Base-by-base conservation (phyloP, 2,113 vertebrate genomes). In the Leucosticte australis region DNA sequence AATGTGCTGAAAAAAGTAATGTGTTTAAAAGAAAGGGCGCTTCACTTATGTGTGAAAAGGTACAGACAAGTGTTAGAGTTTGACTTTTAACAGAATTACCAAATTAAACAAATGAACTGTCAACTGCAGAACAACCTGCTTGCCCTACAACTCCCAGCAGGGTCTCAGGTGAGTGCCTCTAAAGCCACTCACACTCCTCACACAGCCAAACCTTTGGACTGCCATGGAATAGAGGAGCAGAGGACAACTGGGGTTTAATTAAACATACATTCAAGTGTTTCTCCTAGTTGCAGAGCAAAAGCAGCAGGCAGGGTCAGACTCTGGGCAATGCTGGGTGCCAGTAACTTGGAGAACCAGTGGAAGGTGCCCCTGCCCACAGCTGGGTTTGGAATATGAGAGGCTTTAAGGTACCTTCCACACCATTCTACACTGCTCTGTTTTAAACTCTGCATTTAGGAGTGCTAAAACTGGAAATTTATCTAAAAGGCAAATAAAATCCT, bases 21-120 rank as follows among this genome's bases (percentile, higher is more conserved):
- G 19, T 5, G n/a, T 47, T 89, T 50, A n/a, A 64, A 78, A 84
- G 47, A 93, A 57, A 22, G 44, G 47, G 24, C 0, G 0, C 15
- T 88, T 87, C 31, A n/a, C 6, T 92, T 76, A 81, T n/a, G 35
- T 68, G 56, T 70, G 73, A 33, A 91, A 89, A 89, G 70, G 71
- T 77, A 50, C 24, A 82, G 53, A 42, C 21, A 85, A 85, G 50
- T 49, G 70, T 28, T 23, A 92, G 46, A 82, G 62, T 42, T 44
- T 89, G 57, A 63, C 22, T 85, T 73, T 67, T 53, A 68, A 46
- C 20, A 27, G 78, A 86, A 77, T 16, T 42, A 84, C 10, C 24
- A 35, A 84, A 95, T 74, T 70, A 81, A 92, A 87, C 39, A 41
- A 92, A 33, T 17, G 47, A 65, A 64, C 59, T 73, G 69, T 27